Evolutionary conservation across 1,140 invertebrate species (phyloP).

Genomic region (silkworm (Bombyx mori)): ASM3026992v2 NC_085133.1:1180001-1180500

Average conservation of each 20-base stretch:
- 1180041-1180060: too few relatives aligned
- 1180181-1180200: neutral
- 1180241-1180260: slow-evolving; percentile 6
- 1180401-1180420: too few relatives aligned
- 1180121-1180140: neutral
- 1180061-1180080: too few relatives aligned
- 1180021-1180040: too few relatives aligned
- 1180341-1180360: too few relatives aligned
- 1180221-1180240: neutral
- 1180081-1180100: neutral
- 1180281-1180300: slow-evolving; percentile 3
- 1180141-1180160: neutral
- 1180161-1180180: neutral
- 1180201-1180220: neutral
- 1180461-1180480: too few relatives aligned
- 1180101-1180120: neutral
- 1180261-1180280: slow-evolving; percentile 8
- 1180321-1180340: slow-evolving; percentile 6
- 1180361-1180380: too few relatives aligned
- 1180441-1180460: too few relatives aligned
- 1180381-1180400: too few relatives aligned
- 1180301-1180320: slow-evolving; percentile 1
- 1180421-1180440: too few relatives aligned
- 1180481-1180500: too few relatives aligned
- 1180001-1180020: too few relatives aligned